phyloP scores from a whole-genome alignment of 1,140 invertebrate genomes.

The Bombus superbus region DNA sequence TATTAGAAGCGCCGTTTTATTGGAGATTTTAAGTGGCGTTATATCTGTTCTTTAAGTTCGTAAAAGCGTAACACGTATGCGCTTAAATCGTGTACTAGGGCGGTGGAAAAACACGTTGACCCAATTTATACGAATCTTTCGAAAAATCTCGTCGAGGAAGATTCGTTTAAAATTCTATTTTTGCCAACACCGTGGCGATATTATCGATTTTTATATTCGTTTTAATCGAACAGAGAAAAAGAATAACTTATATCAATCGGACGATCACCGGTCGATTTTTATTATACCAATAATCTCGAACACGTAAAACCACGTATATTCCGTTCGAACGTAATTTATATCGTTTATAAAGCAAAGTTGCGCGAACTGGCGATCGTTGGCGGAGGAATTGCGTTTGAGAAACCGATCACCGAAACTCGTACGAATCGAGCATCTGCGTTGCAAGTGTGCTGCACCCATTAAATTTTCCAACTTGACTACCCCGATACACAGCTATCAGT shows the following conservation, averaged over 20 bases:
- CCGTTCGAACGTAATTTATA: not conserved
- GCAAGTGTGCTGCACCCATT: not conserved
- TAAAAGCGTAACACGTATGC: not conserved
- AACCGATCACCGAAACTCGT: not conserved
- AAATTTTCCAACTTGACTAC: not conserved
- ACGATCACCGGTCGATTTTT: accelerated
- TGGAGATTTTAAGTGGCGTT: not conserved
- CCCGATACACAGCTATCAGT: not conserved
- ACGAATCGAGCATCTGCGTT: not conserved
- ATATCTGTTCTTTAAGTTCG: not conserved
- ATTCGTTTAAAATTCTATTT: not conserved
- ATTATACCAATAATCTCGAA: not conserved
- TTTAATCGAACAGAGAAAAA: too few species aligned
- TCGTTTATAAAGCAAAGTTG: not conserved
- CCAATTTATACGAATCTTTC: not conserved
- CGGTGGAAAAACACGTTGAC: not conserved
- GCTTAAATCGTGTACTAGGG: not conserved
- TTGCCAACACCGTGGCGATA: not conserved
- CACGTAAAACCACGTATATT: not conserved
- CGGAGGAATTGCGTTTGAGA: not conserved
- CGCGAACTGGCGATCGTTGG: too few species aligned
- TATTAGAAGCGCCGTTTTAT: not conserved
- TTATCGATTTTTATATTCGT: not conserved
- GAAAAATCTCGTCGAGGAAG: not conserved
- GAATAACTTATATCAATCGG: too few species aligned